Base-by-base conservation (phyloP, 2,113 vertebrate genomes). In the Meleagris gallopavo region DNA sequence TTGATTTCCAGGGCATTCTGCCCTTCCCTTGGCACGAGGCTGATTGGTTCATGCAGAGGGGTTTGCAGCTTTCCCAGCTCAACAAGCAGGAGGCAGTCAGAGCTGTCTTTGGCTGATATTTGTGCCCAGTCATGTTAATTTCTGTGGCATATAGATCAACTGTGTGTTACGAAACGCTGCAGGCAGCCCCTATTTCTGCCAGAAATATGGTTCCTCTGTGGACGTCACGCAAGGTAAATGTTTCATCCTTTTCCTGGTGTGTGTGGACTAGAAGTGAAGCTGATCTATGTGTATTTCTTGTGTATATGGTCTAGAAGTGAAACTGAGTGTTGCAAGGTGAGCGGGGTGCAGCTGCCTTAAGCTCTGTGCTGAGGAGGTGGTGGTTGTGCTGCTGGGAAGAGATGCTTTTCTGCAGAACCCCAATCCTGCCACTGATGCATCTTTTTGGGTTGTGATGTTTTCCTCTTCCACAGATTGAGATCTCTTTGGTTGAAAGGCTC, bases 341-440 rank as follows among this genome's bases (percentile, higher is more conserved):
- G 54, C 4, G 9, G 17, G 60, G 11, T 46, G 52, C 25, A 89
- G 41, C 38, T 76, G 61, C 16, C 1, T 30, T 41, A n/a, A 41
- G 27, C 32, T 38, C 21, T 20, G 0, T 11, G 2, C 0, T 27
- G 70, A 58, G 54, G 27, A 73, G 46, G 4, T 12, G 27, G 13
- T 16, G 21, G 18, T 86, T 25, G 18, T 88, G 69, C 11, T 64
- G 4, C 12, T 34, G 25, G 57, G 29, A 15, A 6, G 70, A n/a
- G 84, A 20, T 13, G 27, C 15, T 70, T 41, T 36, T 24, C 36
- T 66, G 45, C n/a, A 17, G 27, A 86, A 17, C 25, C 19, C 14
- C 5, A 17, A 40, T 15, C 16, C 15, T 7, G 48, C 18, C 19
- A 3, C 16, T 30, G 16, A 34, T 1, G 3, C 19, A 13, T 70